Evolutionary conservation across 1,140 invertebrate genomes (phyloP), one percentile per base, ranked within the genome.

Genomic region (Hypsibius dujardini): DNA sequence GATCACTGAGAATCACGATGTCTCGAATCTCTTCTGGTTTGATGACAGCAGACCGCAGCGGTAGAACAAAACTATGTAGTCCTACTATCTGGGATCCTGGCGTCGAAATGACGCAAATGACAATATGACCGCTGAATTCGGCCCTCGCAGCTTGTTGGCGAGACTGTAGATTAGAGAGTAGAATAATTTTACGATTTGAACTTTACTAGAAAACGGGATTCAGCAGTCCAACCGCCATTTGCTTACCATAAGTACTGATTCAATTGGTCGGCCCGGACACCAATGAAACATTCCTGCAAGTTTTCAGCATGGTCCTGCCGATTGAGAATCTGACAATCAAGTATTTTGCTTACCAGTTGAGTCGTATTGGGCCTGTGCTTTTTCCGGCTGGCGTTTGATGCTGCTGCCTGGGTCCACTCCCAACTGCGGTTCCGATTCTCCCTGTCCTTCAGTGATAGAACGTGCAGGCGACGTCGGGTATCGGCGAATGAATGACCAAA

Each of bases 211-310:
- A 56, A 56, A 56, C 50, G 50, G 50, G n/a, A 12, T 56, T n/a
- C 50, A 56, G 50, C 0, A n/a, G 50, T 56, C 50, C 7, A 12
- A 7, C 50, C n/a, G 50, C 0, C 0, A 56, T n/a, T 7, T 7
- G n/a, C 7, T 12, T n/a, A 56, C 50, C 7, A 56, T 67, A 42
- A 67, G 3, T 42, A 67, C 12, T 7, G 42, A 67, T 42, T 67
- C 12, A 42, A 67, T 67, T 12, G 12, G 42, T 42, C 12, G 12
- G 45, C 62, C 62, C 42, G 62, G 42, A 67, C 62, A 67, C 62
- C 62, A 67, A 67, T 67, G 42, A 45, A 67, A 67, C 62, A 67
- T 67, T 7, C 62, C 62, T 12, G 62, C 62, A 67, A 42, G 62
- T 45, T 67, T 12, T 45, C 45, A 12, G 62, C 42, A 15, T 67